Percentiles rank a stretch among this genome's conserved stretches.
Conservation (phyloP, 2,797 vertebrate genomes). For the Rhyacichthys aspro region DNA sequence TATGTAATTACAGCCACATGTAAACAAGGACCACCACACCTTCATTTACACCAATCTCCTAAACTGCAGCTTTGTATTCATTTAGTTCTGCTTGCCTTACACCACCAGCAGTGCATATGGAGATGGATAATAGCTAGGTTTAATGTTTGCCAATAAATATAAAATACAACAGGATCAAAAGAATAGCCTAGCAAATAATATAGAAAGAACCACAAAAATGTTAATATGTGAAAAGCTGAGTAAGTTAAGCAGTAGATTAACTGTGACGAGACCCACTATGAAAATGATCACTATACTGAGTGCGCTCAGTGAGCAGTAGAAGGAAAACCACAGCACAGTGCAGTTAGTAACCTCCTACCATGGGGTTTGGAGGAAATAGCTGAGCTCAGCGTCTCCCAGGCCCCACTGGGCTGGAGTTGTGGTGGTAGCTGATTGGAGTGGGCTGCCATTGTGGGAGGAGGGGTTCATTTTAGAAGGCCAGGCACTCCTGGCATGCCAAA, state of each 20-base stretch:
- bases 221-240: conserved; percentile 35
- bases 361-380: conserved; percentile 68
- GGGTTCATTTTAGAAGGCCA: conserved; percentile 42
- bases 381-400: conserved; percentile 70
- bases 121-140: conserved; percentile 1
- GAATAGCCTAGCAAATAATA: conserved; percentile 24
- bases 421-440: conserved; percentile 58
- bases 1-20: conserved; percentile 52
- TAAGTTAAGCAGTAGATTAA: conserved; percentile 40
- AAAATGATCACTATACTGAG: conserved; percentile 23
- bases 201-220: conserved; percentile 57
- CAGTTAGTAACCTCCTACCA: conserved; percentile 52
- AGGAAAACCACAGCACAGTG: conserved; percentile 72
- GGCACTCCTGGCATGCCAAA: conserved; percentile 41
- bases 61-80: conserved; percentile 20
- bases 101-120: conserved; percentile 25
- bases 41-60: conserved; percentile 20
- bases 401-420: conserved; percentile 53
- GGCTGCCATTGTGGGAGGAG: conserved; percentile 42
- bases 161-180: conserved; percentile 34
- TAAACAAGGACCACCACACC: conserved; percentile 39
- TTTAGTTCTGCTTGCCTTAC: conserved; percentile 34
- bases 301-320: conserved; percentile 43
- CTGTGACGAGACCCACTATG: conserved; percentile 37
- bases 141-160: conserved; percentile 31